Evolutionary conservation across 2,888 invertebrate genomes (phyloP).

Genomic region (Himalopsyche kuldschensis): DNA sequence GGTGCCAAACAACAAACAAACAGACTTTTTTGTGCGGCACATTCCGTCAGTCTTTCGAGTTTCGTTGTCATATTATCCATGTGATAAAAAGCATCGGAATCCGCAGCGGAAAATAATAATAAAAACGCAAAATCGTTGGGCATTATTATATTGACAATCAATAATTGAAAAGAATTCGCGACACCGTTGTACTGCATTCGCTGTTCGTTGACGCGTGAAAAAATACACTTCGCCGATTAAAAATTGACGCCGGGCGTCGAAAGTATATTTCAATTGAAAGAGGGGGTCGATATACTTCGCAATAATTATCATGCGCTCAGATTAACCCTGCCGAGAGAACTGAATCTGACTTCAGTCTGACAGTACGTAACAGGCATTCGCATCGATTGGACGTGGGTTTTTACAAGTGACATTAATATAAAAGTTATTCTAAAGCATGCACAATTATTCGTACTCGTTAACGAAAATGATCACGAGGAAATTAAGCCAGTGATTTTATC

Average conservation of each 20-base stretch:
- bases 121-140: no score
- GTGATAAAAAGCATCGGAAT: no score
- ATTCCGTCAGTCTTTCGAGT: no score
- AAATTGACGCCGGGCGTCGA: not conserved
- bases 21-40: no score
- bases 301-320: not conserved
- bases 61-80: no score
- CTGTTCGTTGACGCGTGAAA: not conserved
- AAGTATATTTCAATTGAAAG: not conserved
- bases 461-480: slow-evolving; percentile 23
- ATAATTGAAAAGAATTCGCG: not conserved
- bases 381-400: not conserved
- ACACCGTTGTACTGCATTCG: not conserved
- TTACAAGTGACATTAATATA: not conserved
- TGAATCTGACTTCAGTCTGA: not conserved
- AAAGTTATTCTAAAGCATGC: not conserved
- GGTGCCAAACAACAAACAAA: not conserved
- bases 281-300: not conserved
- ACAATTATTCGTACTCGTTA: not conserved
- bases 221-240: not conserved
- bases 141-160: no score
- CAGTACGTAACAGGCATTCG: not conserved
- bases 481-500: not conserved
- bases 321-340: not conserved
- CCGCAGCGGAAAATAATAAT: no score